Base-by-base conservation (phyloP, 2,113 vertebrate genomes). In the Emydura subglobosa region DNA sequence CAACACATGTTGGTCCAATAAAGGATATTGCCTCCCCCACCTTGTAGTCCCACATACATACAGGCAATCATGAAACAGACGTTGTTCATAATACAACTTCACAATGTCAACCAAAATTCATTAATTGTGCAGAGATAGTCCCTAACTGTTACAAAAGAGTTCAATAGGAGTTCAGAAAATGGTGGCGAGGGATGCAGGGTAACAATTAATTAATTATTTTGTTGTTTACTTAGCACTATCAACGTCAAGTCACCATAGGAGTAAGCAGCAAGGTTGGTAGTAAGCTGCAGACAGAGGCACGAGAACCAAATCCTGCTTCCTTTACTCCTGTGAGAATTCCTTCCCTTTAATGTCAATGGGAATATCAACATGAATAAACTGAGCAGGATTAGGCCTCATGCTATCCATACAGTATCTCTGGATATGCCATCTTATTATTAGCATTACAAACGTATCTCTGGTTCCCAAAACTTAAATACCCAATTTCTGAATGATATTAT, bases 401-500 rank as follows among this genome's bases (percentile, higher is more conserved):
- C 47, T 79, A 84, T 83, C 91, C 87, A 50, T 49, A 92, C 68
- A 86, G 5, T 91, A 96, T 96, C 94, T 97, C 96, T 44, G 83
- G 96, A 97, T 92, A 59, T 79, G 90, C 1, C 0, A 82, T 95
- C 94, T 98, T 90, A 55, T 79, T 95, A 97, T 97, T 97, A 98
- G 95, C 95, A 98, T 97, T 97, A 97, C 95, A 98, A 97, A 97
- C 97, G 85, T 8, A 49, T 91, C 97, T 97, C 82, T 11, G 83
- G 92, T 92, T 98, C 97, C 97, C 96, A 85, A 97, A 97, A 94
- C 97, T 92, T 98, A 97, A 98, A 98, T 97, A 93, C 95, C 96
- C 98, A 97, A 98, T 98, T 98, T 97, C 96, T 96, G 97, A 98
- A 98, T 98, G 97, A 97, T 96, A 96, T 97, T 97, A 97, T 93